Evolutionary conservation across 2,888 invertebrate species (phyloP), one percentile per base, ranked within the genome.

Genomic region (Drosophila mimetica): DNA sequence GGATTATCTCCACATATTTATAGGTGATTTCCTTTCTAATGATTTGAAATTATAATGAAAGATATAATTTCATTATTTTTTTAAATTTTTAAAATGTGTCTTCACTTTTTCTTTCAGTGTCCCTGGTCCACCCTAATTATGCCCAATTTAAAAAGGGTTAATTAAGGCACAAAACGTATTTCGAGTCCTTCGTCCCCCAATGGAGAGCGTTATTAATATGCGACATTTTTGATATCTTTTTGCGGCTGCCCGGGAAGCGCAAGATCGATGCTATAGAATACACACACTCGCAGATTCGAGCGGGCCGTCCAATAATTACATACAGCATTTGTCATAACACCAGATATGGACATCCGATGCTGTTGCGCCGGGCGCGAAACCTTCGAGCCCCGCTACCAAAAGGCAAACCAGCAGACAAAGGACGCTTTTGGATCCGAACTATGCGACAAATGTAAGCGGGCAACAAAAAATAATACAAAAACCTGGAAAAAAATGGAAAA

Each of bases 81-180:
- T 25, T 16, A 9, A 1, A 4, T 16, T 37, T 9, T 14, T 8
- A 9, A 16, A 4, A 9, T 8, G 2, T 8, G 1, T 14, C 0
- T 4, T 9, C 9, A 39, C 18, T 18, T 18, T 39, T 39, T 39
- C 13, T 18, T 5, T 39, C 70, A 79, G 86, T 85, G 88, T 22
- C 53, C 28, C 42, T 46, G 25, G 28, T 37, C 53, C 48, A 55
- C 67, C 80, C 84, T 87, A 87, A 87, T 87, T 89, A 89, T 89
- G 88, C 79, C 82, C 89, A 89, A 89, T 90, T 89, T 89, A 88
- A 88, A 88, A 88, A 90, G 86, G 88, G 87, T 89, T 89, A 89
- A 89, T 90, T 90, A 89, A 90, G 82, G 85, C 88, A 79, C 84
- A 84, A 81, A 86, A 83, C 77, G 82, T 64, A 81, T 76, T 85